Evolutionary conservation across 1,140 invertebrate genomes (phyloP).

Genomic region (Cyrtorhinus lividipennis): DNA sequence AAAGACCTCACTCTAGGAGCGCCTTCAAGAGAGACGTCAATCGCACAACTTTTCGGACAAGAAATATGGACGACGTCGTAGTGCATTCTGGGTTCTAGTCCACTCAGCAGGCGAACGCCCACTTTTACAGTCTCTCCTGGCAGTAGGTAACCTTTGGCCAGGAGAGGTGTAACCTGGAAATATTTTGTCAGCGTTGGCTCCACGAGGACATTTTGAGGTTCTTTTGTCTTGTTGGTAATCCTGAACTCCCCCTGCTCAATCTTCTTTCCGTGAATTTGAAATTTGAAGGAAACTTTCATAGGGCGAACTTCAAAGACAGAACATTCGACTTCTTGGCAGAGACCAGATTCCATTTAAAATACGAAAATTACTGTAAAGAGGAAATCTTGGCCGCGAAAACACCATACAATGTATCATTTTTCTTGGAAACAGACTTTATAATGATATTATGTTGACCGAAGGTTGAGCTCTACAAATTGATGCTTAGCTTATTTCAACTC

Average conservation of each 20-base stretch:
- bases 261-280: neutral
- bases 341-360: neutral
- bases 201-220: neutral
- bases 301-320: neutral
- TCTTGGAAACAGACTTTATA: too few relatives aligned
- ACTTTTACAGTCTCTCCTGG: neutral
- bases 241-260: neutral
- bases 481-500: too few relatives aligned
- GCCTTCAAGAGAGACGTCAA: neutral
- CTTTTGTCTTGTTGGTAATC: neutral
- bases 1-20: neutral
- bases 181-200: neutral
- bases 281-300: neutral
- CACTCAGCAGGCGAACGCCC: neutral
- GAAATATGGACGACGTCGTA: neutral
- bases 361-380: too few relatives aligned
- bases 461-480: too few relatives aligned
- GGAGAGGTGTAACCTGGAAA: neutral
- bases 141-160: neutral
- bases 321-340: neutral
- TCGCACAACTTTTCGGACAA: neutral
- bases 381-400: too few relatives aligned
- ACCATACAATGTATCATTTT: too few relatives aligned
- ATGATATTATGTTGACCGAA: too few relatives aligned
- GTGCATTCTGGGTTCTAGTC: neutral